Evolutionary conservation across 2,888 invertebrate genomes (phyloP).

Genomic region (Osmoderma eremita): DNA sequence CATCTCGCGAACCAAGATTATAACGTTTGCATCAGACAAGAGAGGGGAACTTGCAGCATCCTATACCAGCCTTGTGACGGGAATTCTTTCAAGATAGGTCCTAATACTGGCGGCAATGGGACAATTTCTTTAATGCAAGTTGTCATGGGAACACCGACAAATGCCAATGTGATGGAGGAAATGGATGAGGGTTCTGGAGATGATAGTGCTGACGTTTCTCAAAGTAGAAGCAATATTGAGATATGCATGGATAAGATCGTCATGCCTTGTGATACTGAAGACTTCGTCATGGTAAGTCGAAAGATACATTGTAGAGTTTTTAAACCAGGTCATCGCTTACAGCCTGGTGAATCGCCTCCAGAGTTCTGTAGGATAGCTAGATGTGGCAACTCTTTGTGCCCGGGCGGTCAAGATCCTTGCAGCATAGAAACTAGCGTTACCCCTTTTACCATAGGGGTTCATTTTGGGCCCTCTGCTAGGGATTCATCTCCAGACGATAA

Average conservation of each 20-base stretch:
- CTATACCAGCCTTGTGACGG: slow-evolving; percentile 80
- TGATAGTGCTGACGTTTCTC: slow-evolving; percentile 51
- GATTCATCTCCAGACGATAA: slow-evolving; percentile 81
- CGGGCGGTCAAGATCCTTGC: slow-evolving; percentile 66
- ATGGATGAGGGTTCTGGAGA: slow-evolving; percentile 32
- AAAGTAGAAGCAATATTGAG: slow-evolving; percentile 56
- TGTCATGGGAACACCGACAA: slow-evolving; percentile 20
- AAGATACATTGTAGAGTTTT: background rate
- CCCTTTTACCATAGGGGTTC: slow-evolving; percentile 81
- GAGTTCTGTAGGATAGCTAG: slow-evolving; percentile 82
- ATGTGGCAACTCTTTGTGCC: slow-evolving; percentile 80
- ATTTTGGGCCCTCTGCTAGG: slow-evolving; percentile 76
- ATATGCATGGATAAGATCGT: slow-evolving; percentile 78
- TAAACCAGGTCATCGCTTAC: slow-evolving; percentile 46
- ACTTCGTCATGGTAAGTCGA: slow-evolving; percentile 75
- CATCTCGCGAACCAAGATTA: slow-evolving; percentile 84
- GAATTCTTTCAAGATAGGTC: slow-evolving; percentile 80
- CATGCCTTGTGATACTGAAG: slow-evolving; percentile 86
- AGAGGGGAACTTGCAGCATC: slow-evolving; percentile 77
- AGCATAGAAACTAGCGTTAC: slow-evolving; percentile 79
- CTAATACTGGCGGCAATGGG: slow-evolving; percentile 49
- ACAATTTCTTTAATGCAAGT: slow-evolving; percentile 23
- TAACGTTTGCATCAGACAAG: slow-evolving; percentile 78
- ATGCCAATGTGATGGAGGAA: background rate
- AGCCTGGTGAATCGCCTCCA: slow-evolving; percentile 70